Percentiles rank a stretch among this genome's conserved stretches.
These are phyloP conservation scores for Axinella damicornis DNA, from an alignment of 37 sponge, comb jelly and placozoan species.

Conservation along the genomic window DNA sequence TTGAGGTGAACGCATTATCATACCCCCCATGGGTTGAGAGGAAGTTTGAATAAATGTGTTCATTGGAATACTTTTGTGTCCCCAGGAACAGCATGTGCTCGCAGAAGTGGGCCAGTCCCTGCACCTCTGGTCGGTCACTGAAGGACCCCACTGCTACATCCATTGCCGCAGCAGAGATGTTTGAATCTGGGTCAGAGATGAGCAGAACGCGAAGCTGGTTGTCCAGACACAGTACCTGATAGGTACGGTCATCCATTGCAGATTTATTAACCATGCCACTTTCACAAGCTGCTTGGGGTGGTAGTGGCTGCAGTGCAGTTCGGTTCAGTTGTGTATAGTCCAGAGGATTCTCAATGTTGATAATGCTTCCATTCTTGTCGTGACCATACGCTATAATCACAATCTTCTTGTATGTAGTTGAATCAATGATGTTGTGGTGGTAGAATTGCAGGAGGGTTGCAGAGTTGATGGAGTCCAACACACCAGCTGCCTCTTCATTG, in stretches of 20 bases:
- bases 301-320: neutral
- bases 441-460: constrained; percentile 53
- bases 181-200: constrained; percentile 79
- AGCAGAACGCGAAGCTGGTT: constrained; percentile 83
- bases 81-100: constrained; percentile 99
- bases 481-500: constrained; percentile 16
- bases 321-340: constrained; percentile 5
- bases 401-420: constrained; percentile 12
- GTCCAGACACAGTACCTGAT: constrained; percentile 51
- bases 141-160: constrained; percentile 86
- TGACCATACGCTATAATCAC: constrained; percentile 60
- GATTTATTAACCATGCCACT: constrained; percentile 1
- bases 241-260: constrained; percentile 41
- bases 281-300: constrained; percentile 5
- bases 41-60: constrained; percentile 71
- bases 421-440: constrained; percentile 15
- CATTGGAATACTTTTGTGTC: constrained; percentile 85
- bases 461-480: constrained; percentile 7
- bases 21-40: constrained; percentile 85
- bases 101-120: constrained; percentile 96
- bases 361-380: neutral
- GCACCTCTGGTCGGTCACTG: constrained; percentile 62
- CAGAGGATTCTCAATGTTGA: neutral
- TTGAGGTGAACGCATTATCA: constrained; percentile 94
- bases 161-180: constrained; percentile 81